Evolutionary conservation across 2,113 vertebrate genomes (phyloP), one percentile per base, ranked within the genome.

Genomic region (Protobothrops flavoviridis): DNA sequence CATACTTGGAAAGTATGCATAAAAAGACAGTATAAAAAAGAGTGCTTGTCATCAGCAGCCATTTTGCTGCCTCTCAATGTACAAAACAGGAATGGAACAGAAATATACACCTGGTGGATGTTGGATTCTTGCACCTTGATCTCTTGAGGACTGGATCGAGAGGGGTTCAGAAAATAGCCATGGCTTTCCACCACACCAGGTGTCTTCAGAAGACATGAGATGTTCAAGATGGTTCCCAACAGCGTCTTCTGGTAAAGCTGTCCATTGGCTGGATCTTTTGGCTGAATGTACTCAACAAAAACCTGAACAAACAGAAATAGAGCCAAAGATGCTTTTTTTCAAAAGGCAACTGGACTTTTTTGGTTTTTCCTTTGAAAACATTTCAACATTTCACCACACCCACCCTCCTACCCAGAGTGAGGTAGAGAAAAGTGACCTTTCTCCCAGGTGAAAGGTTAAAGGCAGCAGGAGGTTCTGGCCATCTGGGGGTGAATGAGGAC

Each of bases 61-160:
- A 6, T 50, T 61, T 13, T 21, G 12, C 48, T 45, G 21, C 13
- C 39, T 81, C 8, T 69, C 5, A 52, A 8, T 5, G n/a, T 23
- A 74, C 48, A 43, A 6, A 11, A 8, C 39, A 23, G 13, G 87
- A 20, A 33, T 55, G 39, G 20, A 29, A 87, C 4, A 33, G 17
- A 17, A 29, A 29, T 24, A 5, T 4, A 0, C 0, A 0, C 99
- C 98, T 99, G 99, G 95, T 99, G 99, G 94, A 99, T 99, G 96
- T 99, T 99, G 95, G 98, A 98, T 94, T 99, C 99, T 95, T 99
- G 99, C 87, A 99, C 98, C 97, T 99, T 99, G 94, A 99, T 99
- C 97, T 99, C 99, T 91, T 99, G 99, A 1, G 99, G 98, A 91
- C 99, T 99, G 96, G 98, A 99, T 21, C 99, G 98, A 48, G 99